Percentiles rank a stretch among this genome's conserved stretches.
phyloP scores from a whole-genome alignment of 2,797 vertebrate species.

The Iguana delicatissima region DNA sequence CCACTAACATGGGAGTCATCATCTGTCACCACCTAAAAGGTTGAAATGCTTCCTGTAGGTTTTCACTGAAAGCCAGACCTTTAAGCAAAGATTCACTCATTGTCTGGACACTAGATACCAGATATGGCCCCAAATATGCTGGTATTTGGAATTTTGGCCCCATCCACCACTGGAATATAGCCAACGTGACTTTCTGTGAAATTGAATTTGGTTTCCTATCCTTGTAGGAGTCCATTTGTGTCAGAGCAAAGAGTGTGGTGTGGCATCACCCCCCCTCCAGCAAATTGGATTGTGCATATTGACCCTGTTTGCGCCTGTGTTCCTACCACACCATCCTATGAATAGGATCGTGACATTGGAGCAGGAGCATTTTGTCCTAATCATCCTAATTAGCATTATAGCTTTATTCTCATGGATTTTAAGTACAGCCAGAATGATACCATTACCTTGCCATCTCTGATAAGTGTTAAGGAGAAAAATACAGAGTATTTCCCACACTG shows the following conservation, averaged over 20 bases:
- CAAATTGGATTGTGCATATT: background rate
- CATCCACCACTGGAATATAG: background rate
- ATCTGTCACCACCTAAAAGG: no score
- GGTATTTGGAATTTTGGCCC: background rate
- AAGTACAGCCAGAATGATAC: background rate
- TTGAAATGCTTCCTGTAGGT: no score
- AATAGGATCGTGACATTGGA: background rate
- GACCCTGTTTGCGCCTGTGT: background rate
- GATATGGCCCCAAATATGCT: background rate
- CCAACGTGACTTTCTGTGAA: background rate
- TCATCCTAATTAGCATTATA: background rate
- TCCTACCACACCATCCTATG: no score
- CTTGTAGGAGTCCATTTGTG: background rate
- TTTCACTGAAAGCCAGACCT: no score
- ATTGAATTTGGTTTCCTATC: background rate
- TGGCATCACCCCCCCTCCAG: background rate
- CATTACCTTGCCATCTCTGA: background rate
- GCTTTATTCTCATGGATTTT: background rate
- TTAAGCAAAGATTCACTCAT: no score
- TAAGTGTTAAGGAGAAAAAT: background rate
- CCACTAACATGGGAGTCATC: no score
- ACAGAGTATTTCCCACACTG: constrained; percentile 1
- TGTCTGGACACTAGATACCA: no score
- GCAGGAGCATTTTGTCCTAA: no score
- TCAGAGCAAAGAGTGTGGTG: background rate